These are phyloP conservation scores for Creontiades dilutus DNA, from an alignment of 2,888 invertebrate species.

Conservation along the genomic window DNA sequence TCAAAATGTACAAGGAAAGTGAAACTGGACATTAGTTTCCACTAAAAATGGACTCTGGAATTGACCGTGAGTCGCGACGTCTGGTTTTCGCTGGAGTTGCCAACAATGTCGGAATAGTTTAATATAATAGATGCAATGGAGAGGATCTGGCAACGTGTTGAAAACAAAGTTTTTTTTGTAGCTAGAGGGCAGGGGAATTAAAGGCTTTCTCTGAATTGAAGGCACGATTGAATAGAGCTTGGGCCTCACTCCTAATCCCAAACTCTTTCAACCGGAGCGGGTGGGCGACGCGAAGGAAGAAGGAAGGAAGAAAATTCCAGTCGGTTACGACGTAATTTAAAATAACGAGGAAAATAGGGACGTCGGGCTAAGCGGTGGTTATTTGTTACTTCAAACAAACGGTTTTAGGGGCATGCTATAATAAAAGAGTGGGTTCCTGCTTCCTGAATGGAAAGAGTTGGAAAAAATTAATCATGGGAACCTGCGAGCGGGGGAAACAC, in stretches of 20 bases:
- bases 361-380: conserved; percentile 18
- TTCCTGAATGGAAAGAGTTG: conserved; percentile 32
- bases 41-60: too few species aligned
- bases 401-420: conserved; percentile 27
- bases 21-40: too few species aligned
- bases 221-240: conserved; percentile 7
- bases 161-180: background rate
- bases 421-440: conserved; percentile 14
- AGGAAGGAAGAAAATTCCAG: background rate
- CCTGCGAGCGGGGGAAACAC: background rate
- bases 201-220: background rate
- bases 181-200: background rate
- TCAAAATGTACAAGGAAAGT: too few species aligned
- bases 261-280: background rate
- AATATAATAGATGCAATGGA: too few species aligned
- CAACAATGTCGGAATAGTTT: too few species aligned
- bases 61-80: too few species aligned
- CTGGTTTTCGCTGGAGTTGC: too few species aligned
- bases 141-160: background rate
- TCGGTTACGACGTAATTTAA: conserved; percentile 28
- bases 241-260: background rate
- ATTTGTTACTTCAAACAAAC: conserved; percentile 42
- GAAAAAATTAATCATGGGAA: conserved; percentile 5
- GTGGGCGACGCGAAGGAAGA: background rate
- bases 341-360: conserved; percentile 32